These are phyloP conservation scores for Camponotus vicinus DNA, from an alignment of 1,140 invertebrate genomes.

Conservation along the genomic window DNA sequence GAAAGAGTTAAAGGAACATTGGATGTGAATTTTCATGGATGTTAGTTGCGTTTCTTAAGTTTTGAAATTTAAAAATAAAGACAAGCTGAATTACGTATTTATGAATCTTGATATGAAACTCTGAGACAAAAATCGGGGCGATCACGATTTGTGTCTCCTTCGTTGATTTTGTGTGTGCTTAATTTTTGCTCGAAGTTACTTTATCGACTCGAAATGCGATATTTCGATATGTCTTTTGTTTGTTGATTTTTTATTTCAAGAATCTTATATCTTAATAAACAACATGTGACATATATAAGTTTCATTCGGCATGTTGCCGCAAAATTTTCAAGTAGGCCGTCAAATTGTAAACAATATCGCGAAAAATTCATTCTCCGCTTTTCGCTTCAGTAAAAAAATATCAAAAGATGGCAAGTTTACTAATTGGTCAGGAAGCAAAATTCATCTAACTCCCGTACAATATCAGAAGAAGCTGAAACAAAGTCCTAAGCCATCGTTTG, in stretches of 20 bases:
- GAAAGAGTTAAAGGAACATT: background rate
- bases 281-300: constrained; percentile 63
- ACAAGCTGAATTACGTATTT: background rate
- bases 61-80: background rate
- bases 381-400: background rate
- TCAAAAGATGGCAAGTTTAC: background rate
- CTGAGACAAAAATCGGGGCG: no score
- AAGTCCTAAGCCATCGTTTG: constrained; percentile 50
- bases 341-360: constrained; percentile 21
- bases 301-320: constrained; percentile 62
- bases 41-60: background rate
- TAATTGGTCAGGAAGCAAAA: background rate
- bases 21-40: background rate
- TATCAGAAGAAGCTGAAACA: constrained; percentile 25
- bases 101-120: background rate
- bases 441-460: background rate
- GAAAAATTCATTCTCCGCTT: background rate
- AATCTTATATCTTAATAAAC: constrained; percentile 3
- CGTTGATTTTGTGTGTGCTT: no score
- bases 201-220: no score
- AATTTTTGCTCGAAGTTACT: no score
- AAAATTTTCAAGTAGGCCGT: constrained; percentile 65
- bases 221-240: constrained; percentile 8
- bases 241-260: background rate
- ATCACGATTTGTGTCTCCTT: no score